Percentiles rank a stretch among this genome's conserved stretches.
Conservation (phyloP, 2,797 vertebrate genomes). For the Sparidentex hasta region DNA sequence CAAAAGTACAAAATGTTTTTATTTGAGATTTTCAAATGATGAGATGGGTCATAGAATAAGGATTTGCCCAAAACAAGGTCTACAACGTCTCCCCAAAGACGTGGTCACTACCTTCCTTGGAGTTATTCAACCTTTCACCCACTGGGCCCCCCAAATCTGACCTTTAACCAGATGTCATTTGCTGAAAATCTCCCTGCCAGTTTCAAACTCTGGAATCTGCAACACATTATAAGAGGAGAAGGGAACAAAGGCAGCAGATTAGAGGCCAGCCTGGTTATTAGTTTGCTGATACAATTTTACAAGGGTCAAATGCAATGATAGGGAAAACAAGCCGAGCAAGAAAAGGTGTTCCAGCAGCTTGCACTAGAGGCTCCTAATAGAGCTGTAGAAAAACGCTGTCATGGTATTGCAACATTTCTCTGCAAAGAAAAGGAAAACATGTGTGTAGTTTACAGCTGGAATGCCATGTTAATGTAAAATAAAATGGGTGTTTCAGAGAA, state of each 20-base stretch:
- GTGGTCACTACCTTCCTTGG: constrained; percentile 86
- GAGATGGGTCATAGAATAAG: constrained; percentile 34
- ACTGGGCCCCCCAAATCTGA: constrained; percentile 83
- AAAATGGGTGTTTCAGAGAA: constrained; percentile 17
- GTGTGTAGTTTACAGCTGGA: background rate
- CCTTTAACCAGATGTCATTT: constrained; percentile 90
- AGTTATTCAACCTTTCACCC: constrained; percentile 94
- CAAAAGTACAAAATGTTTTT: constrained; percentile 12
- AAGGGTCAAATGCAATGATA: constrained; percentile 81
- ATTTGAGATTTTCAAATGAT: constrained; percentile 9
- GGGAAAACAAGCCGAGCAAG: constrained; percentile 74
- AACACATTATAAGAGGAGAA: constrained; percentile 83
- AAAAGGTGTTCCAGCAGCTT: constrained; percentile 51
- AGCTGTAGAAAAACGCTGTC: constrained; percentile 11
- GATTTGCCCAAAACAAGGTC: constrained; percentile 58
- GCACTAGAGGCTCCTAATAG: constrained; percentile 25
- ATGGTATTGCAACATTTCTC: constrained; percentile 2
- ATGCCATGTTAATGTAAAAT: background rate
- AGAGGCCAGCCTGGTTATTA: constrained; percentile 79
- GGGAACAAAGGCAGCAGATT: constrained; percentile 82
- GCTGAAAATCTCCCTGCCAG: constrained; percentile 85
- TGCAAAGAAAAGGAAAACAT: background rate
- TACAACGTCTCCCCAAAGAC: constrained; percentile 84
- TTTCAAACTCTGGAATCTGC: constrained; percentile 88
- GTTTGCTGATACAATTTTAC: constrained; percentile 85